Percentiles rank a stretch among this genome's conserved stretches.
Conservation (phyloP, 2,113 vertebrate genomes). For the Edolisoma coerulescens region DNA sequence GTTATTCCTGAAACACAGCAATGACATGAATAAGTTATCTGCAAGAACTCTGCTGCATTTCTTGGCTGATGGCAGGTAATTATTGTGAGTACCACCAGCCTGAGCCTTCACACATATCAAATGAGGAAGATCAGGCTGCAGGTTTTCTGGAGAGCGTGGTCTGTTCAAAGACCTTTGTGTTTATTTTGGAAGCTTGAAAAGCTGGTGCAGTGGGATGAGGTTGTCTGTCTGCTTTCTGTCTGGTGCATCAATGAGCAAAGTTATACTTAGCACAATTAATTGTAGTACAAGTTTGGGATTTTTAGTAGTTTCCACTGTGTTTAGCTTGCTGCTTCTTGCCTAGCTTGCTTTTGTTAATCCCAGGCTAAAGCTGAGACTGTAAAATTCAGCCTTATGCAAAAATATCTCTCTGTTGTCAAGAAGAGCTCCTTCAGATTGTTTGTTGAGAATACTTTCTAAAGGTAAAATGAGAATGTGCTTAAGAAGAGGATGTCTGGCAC, state of each 20-base stretch:
- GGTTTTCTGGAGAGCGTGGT: neutral
- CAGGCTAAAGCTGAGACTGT: neutral
- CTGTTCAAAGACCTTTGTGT: constrained; percentile 17
- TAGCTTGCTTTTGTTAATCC: neutral
- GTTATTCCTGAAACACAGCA: neutral
- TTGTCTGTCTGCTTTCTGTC: constrained; percentile 33
- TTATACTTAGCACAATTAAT: neutral
- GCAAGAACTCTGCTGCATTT: neutral
- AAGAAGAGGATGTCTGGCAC: constrained; percentile 22
- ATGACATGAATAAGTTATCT: constrained; percentile 29
- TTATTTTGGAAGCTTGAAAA: constrained; percentile 52
- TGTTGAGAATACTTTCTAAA: constrained; percentile 50
- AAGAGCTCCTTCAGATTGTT: neutral
- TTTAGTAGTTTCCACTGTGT: neutral
- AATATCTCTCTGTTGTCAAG: neutral
- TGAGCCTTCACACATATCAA: neutral
- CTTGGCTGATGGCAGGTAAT: neutral
- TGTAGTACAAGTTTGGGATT: neutral
- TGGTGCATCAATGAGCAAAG: neutral
- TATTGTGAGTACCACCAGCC: neutral
- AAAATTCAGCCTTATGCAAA: neutral
- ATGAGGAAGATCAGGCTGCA: neutral
- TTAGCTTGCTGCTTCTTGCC: neutral
- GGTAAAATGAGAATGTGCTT: constrained; percentile 33
- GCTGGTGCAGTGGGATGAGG: constrained; percentile 31